Conservation (phyloP, 1,140 invertebrate species). For the Piezodorus guildinii region DNA sequence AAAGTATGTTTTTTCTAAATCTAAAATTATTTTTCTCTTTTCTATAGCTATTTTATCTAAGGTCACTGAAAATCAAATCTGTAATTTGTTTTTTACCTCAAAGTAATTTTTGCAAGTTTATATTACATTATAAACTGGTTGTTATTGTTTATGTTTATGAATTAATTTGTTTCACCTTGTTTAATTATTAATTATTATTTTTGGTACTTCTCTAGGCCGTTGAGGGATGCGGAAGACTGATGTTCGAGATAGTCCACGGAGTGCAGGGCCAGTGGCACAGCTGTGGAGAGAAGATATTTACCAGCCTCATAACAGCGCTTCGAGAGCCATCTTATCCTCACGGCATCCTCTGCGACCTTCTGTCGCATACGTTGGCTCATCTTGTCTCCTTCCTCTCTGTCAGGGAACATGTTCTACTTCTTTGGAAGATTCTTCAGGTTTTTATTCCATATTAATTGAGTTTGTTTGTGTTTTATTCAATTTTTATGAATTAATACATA, state of each 20-base stretch:
- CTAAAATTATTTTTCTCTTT: too few species aligned
- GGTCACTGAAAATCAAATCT: too few species aligned
- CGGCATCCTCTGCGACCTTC: constrained; percentile 8
- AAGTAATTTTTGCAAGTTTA: too few species aligned
- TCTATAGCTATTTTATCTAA: too few species aligned
- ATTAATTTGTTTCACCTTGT: too few species aligned
- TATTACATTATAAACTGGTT: too few species aligned
- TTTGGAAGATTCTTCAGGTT: constrained; percentile 28
- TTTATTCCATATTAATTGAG: neutral
- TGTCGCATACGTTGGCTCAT: constrained; percentile 8
- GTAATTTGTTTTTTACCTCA: too few species aligned
- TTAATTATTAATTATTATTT: too few species aligned
- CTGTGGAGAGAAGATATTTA: constrained; percentile 40
- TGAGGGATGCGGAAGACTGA: constrained; percentile 62
- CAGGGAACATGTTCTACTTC: constrained; percentile 16
- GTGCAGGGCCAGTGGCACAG: constrained; percentile 71
- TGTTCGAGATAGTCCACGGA: constrained; percentile 77
- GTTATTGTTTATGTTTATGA: too few species aligned
- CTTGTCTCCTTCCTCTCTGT: constrained; percentile 20
- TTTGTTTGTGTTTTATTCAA: too few species aligned
- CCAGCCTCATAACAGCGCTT: constrained; percentile 7
- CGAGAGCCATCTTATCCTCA: constrained; percentile 7
- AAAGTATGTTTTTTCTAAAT: too few species aligned
- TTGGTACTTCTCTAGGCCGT: constrained; percentile 47
- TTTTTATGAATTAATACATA: too few species aligned